Evolutionary conservation across 2,113 vertebrate genomes (phyloP), one percentile per base, ranked within the genome.

Genomic region (Scortum barcoo): DNA sequence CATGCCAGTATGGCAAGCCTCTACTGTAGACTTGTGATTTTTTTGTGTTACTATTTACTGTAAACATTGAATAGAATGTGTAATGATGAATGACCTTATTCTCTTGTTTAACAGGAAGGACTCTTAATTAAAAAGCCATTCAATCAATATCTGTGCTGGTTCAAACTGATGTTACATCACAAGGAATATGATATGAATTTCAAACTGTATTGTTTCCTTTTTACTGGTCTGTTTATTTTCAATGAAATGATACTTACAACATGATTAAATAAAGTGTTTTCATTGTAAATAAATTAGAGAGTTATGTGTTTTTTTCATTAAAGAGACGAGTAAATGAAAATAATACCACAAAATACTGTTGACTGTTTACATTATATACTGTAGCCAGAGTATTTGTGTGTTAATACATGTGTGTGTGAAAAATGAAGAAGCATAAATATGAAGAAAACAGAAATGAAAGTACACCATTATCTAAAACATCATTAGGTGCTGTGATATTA

Each of bases 261-360:
- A 90, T 88, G 72, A 92, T 71, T 51, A 93, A 83, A 94, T 93
- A 93, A 94, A 93, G 88, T 93, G 90, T 95, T 94, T 94, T 93
- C 94, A 93, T 92, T 90, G 86, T 93, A 89, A 94, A 93, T 87
- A 87, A 73, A 83, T 46, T 13, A 38, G 10, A 57, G 62, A 74
- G 13, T 63, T 20, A 10, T 10, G 67, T 63, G 22, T 48, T 66
- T 67, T 11, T 44, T 53, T 40, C 33, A 63, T 5, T 40, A 3
- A 53, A 26, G 51, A 38, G 0, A 50, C 17, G 12, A 9, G 46
- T 38, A 20, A 57, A 57, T 38, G 24, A 61, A 56, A 44, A 26
- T 26, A 63, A 46, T 33, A 7, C 40, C 9, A 14, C 14, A 7
- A 48, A 53, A 60, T 54, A 44, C 33, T 36, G 33, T 36, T 6